phyloP scores from a whole-genome alignment of 2,113 vertebrate species.

The Dipodomys merriami region DNA sequence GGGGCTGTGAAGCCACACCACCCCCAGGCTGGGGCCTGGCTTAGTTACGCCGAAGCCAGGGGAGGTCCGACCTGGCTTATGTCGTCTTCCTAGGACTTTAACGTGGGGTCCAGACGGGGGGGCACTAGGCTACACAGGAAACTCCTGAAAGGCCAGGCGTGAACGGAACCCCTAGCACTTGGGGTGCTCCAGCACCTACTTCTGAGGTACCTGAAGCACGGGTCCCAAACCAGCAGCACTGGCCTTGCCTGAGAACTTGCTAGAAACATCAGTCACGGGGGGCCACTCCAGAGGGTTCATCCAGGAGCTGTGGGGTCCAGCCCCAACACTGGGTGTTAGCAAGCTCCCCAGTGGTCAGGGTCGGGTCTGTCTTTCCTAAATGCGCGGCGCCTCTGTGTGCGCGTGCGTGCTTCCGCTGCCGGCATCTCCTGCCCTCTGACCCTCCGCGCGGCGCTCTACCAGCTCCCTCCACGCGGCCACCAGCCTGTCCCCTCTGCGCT shows the following conservation, averaged over 20 bases:
- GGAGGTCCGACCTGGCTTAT: not conserved
- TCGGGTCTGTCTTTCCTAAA: not conserved
- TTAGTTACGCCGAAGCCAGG: not conserved
- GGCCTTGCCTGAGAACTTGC: not conserved
- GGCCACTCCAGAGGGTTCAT: not conserved
- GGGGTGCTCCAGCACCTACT: not conserved
- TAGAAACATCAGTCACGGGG: not conserved
- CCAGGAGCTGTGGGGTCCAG: not conserved
- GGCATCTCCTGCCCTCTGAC: not conserved
- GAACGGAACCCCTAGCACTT: not conserved
- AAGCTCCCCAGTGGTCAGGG: not conserved
- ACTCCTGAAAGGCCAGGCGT: not conserved
- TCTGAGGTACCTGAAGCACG: not conserved
- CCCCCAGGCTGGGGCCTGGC: not conserved
- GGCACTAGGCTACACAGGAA: not conserved
- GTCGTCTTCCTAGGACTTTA: not conserved
- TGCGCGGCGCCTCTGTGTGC: not conserved
- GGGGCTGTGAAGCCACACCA: not conserved
- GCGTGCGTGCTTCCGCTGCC: not conserved
- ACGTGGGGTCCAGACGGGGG: not conserved
- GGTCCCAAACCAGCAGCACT: not conserved
- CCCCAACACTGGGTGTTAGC: not conserved
- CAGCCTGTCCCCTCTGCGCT: too few relatives aligned
- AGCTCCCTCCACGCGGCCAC: too few relatives aligned
- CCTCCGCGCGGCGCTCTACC: too few relatives aligned